Evolutionary conservation across 1,140 invertebrate species (phyloP), one percentile per base, ranked within the genome.

Genomic region (Diorhabda sublineata): DNA sequence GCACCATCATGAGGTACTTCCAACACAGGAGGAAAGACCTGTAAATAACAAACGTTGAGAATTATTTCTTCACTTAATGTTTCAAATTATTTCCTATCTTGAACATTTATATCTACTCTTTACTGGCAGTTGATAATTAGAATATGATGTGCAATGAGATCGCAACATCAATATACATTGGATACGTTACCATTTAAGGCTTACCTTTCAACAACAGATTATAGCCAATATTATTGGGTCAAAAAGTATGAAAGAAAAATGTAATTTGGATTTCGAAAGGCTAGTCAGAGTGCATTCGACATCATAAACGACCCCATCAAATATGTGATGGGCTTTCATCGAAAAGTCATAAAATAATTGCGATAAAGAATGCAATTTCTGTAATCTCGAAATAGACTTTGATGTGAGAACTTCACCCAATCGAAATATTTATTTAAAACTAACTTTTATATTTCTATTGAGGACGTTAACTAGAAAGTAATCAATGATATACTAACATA

Each of bases 1-100:
- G 71, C 71, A 9, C 66, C 68, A 5, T 63, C 68, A 57, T 72
- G 67, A 11, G 61, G 58, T 58, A 65, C 63, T 45, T 72, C 71
- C 2, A 67, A 11, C 5, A 64, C 65, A 3, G 71, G 71, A 63
- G 71, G 45, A 62, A 72, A 64, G 2, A 3, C 60, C 70, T 71
- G 43, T 45, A 66, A 44, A 66, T 7, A 4, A 41, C 26, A 2
- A 66, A 52, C 57, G 9, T 8, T 7, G 60, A 41, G 11, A 61
- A 42, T 3, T 26, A 61, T 26, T 61, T 26, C 8, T 61, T 42
- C 4, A 42, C n/a, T 9, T 58, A 4, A 58, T 4, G 5, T 9
- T 4, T 7, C 26, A 26, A 58, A 58, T 58, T 8, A 6, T 11
- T 11, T 2, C 5, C 8, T n/a, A 57, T 57, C 8, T 0, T 5